Conservation (phyloP, 2,888 invertebrate species). For the Diarsia brunnea region DNA sequence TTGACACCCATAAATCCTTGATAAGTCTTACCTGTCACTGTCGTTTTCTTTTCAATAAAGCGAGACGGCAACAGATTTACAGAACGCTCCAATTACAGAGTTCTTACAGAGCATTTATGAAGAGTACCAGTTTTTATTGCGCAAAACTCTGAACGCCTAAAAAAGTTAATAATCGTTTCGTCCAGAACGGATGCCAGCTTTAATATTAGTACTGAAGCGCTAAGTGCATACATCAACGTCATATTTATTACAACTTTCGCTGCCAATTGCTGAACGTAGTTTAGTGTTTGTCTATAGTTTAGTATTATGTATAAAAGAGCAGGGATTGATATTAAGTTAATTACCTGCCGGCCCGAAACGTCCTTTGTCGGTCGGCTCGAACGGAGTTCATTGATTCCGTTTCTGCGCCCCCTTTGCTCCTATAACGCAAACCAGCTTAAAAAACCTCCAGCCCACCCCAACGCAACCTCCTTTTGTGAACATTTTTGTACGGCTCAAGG, state of each 20-base stretch:
- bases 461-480: slow-evolving; percentile 57
- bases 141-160: slow-evolving; percentile 26
- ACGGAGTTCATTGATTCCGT: slow-evolving; percentile 89
- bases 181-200: slow-evolving; percentile 29
- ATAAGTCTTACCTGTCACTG: slow-evolving; percentile 64
- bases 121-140: slow-evolving; percentile 54
- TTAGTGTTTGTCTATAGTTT: slow-evolving; percentile 62
- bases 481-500: slow-evolving; percentile 53
- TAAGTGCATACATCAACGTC: slow-evolving; percentile 25
- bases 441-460: slow-evolving; percentile 70
- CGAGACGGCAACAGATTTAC: slow-evolving; percentile 56
- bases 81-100: slow-evolving; percentile 57
- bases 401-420: slow-evolving; percentile 86
- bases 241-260: slow-evolving; percentile 48
- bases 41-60: slow-evolving; percentile 59
- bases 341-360: slow-evolving; percentile 88
- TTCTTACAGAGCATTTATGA: slow-evolving; percentile 44
- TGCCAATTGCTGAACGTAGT: slow-evolving; percentile 47
- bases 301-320: slow-evolving; percentile 78
- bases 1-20: slow-evolving; percentile 63
- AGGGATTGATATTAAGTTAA: slow-evolving; percentile 88
- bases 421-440: slow-evolving; percentile 75
- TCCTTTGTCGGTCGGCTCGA: slow-evolving; percentile 88
- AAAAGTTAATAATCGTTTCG: slow-evolving; percentile 45
- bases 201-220: slow-evolving; percentile 24